phyloP scores from a whole-genome alignment of 2,797 vertebrate species.

The Halcyon chelicuti region DNA sequence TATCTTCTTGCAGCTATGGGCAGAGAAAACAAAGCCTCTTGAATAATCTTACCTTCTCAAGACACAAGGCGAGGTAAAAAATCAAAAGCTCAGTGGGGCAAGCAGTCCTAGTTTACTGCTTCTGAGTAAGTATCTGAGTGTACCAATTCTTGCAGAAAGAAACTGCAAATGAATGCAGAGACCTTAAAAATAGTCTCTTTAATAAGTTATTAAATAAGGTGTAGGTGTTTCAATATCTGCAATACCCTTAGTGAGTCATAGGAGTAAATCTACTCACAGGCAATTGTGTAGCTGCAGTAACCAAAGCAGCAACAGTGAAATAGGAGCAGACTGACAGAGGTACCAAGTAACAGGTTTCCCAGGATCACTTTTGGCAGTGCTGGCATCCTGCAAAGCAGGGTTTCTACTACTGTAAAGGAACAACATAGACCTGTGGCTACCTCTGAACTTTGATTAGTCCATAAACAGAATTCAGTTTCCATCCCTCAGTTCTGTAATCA shows the following conservation, averaged over 20 bases:
- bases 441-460: background rate
- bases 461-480: background rate
- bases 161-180: background rate
- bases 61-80: background rate
- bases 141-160: background rate
- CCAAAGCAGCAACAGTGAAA: background rate
- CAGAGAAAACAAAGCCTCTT: background rate
- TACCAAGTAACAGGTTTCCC: fast-evolving
- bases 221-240: background rate
- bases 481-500: background rate
- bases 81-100: background rate
- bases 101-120: background rate
- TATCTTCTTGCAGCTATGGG: background rate
- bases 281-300: background rate
- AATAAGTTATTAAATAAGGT: background rate
- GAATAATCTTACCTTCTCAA: background rate
- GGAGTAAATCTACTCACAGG: background rate
- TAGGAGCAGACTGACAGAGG: background rate
- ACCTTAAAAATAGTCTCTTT: background rate
- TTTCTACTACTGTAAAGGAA: background rate
- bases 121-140: background rate
- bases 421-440: background rate
- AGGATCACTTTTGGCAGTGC: background rate
- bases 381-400: background rate
- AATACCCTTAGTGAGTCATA: background rate